Base-by-base conservation (phyloP, 1,140 invertebrate genomes). In the Metaphire vulgaris region DNA sequence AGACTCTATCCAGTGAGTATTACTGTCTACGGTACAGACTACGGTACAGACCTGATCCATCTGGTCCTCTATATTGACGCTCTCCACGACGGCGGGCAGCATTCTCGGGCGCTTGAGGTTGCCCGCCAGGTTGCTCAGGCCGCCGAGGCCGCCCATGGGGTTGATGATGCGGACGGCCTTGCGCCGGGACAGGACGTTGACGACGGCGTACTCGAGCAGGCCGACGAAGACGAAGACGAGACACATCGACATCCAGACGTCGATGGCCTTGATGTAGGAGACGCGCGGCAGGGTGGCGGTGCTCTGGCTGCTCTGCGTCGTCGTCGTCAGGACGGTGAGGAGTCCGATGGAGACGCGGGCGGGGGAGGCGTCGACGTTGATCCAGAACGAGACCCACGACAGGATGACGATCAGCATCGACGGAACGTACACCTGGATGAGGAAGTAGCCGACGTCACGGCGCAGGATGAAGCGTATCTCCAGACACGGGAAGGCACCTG, bases 351-450 rank as follows among this genome's bases (percentile, higher is more conserved):
- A 76, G n/a, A 76, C 74, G 21, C 74, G 29, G 26, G 74, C 74
- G 16, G 74, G 74, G n/a, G 32, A 32, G n/a, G 74, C 74, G 26
- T 76, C 74, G 12, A 76, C 69, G 68, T 76, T 76, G 6, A 76
- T 69, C 74, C 74, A 76, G 74, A 76, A 76, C 21, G 26, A 32
- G 41, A 76, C 74, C 74, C 74, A 76, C 14, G 74, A 76, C n/a
- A 76, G 68, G 15, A 76, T 76, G 16, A 76, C 74, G 26, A 96
- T 94, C 68, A 96, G 88, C 69, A 94, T 93, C 82, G 93, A 95
- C 0, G 94, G 94, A 34, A 95, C 90, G 85, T 95, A 95, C 2
- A 94, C 92, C 87, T 93, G 92, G 78, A 93, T 93, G 0, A 95
- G 88, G 85, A 95, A 96, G 83, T 95, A 95, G 68, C 75, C 75